Evolutionary conservation across 2,113 vertebrate genomes (phyloP), one percentile per base, ranked within the genome.

Genomic region (Rhea pennata): DNA sequence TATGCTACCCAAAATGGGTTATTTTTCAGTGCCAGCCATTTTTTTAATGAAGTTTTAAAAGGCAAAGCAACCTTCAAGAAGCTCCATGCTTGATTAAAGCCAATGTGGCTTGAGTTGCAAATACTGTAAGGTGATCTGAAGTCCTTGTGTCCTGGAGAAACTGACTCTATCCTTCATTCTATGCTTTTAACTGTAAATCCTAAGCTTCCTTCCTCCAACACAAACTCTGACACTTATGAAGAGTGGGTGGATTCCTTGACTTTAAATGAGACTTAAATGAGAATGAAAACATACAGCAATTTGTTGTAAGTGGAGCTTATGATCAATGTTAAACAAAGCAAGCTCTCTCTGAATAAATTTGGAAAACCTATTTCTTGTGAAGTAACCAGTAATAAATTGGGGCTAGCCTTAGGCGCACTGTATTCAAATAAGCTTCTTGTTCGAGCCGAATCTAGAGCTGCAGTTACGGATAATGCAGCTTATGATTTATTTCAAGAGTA

Each of bases 381-480:
- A 92, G 61, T 58, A 82, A 20, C 39, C 70, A 78, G 48, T 71
- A 91, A 84, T 91, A 62, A 89, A 91, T 64, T 14, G 42, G 46
- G 72, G 59, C 90, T 80, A 59, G 62, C 80, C 66, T 72, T 84
- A 73, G 84, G 83, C 83, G 56, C 12, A 3, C 80, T 92, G 54
- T 87, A 81, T 96, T 96, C 95, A 87, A 96, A 96, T 84, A 93
- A 88, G 69, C 51, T 75, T 51, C 76, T 87, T 92, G 77, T 94
- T 96, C 29, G 71, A 91, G 72, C 44, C 70, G 82, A 64, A 88
- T 66, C 84, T 87, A 94, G 88, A 91, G 40, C 84, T 90, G 70
- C 73, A 73, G 90, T 88, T 94, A 84, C 22, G 73, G 86, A 75
- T 96, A 92, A 96, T 62, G 51, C 80, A 53, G 48, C 62, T 88